Conservation (phyloP, 1,140 invertebrate genomes). For the Penaeus indicus region DNA sequence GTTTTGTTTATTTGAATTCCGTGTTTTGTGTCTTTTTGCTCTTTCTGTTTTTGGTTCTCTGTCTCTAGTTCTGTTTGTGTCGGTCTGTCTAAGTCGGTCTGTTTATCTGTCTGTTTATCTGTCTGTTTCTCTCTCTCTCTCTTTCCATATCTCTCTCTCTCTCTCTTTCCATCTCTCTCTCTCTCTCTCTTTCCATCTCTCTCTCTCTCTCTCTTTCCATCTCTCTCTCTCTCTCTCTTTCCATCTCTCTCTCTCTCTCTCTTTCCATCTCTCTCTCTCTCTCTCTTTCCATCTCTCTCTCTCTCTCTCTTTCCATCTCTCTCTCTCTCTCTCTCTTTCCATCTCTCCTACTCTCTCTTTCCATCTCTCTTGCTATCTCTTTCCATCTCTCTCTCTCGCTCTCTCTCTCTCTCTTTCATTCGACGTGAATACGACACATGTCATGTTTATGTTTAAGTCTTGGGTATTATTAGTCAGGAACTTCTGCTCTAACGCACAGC, state of each 20-base stretch:
- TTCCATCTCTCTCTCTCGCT: background rate
- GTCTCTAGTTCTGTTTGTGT: too few relatives aligned
- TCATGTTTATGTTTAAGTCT: slow-evolving; percentile 74
- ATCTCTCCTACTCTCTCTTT: background rate
- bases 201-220: too few relatives aligned
- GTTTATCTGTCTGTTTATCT: background rate
- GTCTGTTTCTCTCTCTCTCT: background rate
- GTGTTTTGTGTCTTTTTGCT: too few relatives aligned
- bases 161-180: background rate
- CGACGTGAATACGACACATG: background rate
- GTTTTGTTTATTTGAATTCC: too few relatives aligned
- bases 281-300: background rate
- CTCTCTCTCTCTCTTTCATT: background rate
- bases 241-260: background rate
- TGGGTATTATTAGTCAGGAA: background rate
- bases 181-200: too few relatives aligned
- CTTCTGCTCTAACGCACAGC: too few relatives aligned
- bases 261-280: background rate
- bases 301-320: too few relatives aligned
- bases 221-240: too few relatives aligned
- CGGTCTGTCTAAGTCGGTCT: background rate
- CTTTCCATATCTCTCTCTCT: background rate
- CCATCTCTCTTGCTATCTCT: background rate
- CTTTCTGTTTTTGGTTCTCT: too few relatives aligned
- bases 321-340: background rate